Percentiles rank a stretch among this genome's conserved stretches.
Conservation (phyloP, 2,888 invertebrate genomes). For the Limnephilus marmoratus region DNA sequence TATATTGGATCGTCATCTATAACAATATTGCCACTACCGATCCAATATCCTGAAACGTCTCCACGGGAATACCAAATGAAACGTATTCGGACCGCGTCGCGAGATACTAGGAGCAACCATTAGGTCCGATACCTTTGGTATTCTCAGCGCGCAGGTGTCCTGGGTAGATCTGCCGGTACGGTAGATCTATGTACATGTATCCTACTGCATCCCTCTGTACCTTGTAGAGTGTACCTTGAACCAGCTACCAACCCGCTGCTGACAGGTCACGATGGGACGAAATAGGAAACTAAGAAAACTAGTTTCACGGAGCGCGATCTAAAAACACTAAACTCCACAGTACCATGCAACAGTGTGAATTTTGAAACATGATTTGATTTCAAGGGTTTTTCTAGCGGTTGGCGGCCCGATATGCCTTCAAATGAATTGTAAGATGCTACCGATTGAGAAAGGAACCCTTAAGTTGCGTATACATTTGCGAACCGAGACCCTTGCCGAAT, state of each 20-base stretch:
- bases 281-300: neutral
- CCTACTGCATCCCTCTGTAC: neutral
- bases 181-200: neutral
- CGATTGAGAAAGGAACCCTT: too few relatives aligned
- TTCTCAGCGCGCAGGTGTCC: neutral
- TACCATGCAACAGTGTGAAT: too few relatives aligned
- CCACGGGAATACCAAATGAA: neutral
- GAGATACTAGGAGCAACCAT: neutral
- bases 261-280: slow-evolving; percentile 2
- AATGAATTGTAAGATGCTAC: too few relatives aligned
- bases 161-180: neutral
- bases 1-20: neutral
- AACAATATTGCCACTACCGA: neutral
- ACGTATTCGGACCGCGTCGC: neutral
- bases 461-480: too few relatives aligned
- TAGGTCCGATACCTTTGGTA: neutral
- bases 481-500: too few relatives aligned
- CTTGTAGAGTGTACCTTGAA: neutral
- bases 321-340: too few relatives aligned
- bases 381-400: neutral
- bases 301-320: too few relatives aligned
- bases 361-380: neutral
- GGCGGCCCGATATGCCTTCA: too few relatives aligned
- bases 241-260: neutral
- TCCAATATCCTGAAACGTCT: neutral